Evolutionary conservation across 2,888 invertebrate genomes (phyloP).

Genomic region (Deilephila porcellus): DNA sequence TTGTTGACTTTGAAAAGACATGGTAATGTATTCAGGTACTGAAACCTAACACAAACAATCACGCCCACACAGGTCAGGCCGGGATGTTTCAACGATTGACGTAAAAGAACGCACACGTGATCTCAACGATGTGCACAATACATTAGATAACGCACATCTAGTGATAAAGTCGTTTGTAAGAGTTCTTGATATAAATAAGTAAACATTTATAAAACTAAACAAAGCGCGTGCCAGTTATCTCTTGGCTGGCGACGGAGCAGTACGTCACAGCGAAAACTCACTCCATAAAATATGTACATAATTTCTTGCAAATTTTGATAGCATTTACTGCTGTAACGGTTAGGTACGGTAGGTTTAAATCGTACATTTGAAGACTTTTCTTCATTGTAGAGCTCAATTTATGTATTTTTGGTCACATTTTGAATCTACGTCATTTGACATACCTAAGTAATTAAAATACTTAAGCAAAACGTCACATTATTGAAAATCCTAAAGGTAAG

Average conservation of each 20-base stretch:
- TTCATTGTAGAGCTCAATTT: not conserved
- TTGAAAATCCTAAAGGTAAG: too few relatives aligned
- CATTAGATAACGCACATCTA: conserved; percentile 25
- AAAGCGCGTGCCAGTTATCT: conserved; percentile 25
- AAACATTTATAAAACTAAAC: conserved; percentile 18
- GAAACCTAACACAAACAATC: conserved; percentile 30
- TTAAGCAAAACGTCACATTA: too few relatives aligned
- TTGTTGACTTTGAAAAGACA: conserved; percentile 27
- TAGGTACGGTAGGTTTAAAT: not conserved
- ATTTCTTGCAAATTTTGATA: not conserved
- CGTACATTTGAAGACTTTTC: not conserved
- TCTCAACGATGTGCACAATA: conserved; percentile 14
- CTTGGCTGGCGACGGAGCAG: not conserved
- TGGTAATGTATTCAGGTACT: conserved; percentile 26
- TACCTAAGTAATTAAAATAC: too few relatives aligned
- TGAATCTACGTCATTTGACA: too few relatives aligned
- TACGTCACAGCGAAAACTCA: conserved; percentile 3
- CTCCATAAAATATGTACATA: not conserved
- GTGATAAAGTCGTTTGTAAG: conserved; percentile 26
- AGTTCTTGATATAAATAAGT: conserved; percentile 14
- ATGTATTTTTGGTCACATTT: not conserved
- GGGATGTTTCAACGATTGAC: conserved; percentile 30
- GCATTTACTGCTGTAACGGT: not conserved
- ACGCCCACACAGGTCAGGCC: conserved; percentile 25
- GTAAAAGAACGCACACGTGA: conserved; percentile 32